Conservation (phyloP, 35 echinoderm and acorn worm genomes). For the Anneissia japonica region DNA sequence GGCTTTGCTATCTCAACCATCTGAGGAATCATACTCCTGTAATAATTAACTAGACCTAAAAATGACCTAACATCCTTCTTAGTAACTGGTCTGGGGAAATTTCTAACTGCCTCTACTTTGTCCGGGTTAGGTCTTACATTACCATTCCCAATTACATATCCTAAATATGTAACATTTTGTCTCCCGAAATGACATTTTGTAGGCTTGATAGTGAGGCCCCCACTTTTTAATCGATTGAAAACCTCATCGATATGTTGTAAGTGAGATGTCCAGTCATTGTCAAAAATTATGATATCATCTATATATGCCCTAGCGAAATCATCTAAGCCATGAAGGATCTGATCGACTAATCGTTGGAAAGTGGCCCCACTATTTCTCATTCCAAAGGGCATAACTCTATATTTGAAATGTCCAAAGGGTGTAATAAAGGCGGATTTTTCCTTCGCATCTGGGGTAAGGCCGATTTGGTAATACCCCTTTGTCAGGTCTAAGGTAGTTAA, state of each 20-base stretch:
- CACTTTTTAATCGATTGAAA: background rate
- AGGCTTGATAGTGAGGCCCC: background rate
- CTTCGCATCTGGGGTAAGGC: background rate
- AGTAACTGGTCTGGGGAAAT: background rate
- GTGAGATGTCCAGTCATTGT: background rate
- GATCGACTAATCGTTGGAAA: background rate
- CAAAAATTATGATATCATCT: background rate
- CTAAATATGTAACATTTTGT: background rate
- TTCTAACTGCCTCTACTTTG: background rate
- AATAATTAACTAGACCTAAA: no score
- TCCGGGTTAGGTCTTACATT: background rate
- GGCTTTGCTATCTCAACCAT: no score
- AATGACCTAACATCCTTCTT: background rate
- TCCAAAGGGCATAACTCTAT: constrained; percentile 28
- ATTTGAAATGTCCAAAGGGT: constrained; percentile 7
- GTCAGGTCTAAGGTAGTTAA: constrained; percentile 30
- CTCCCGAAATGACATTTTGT: background rate
- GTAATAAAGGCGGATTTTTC: constrained; percentile 33
- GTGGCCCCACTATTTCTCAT: constrained; percentile 1
- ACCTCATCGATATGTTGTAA: background rate
- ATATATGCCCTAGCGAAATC: no score
- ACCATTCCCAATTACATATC: background rate
- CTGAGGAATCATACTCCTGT: no score
- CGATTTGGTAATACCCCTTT: constrained; percentile 19
- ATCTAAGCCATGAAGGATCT: background rate